Base-by-base conservation (phyloP, 2,113 vertebrate genomes). In the Himantopus leucocephalus region DNA sequence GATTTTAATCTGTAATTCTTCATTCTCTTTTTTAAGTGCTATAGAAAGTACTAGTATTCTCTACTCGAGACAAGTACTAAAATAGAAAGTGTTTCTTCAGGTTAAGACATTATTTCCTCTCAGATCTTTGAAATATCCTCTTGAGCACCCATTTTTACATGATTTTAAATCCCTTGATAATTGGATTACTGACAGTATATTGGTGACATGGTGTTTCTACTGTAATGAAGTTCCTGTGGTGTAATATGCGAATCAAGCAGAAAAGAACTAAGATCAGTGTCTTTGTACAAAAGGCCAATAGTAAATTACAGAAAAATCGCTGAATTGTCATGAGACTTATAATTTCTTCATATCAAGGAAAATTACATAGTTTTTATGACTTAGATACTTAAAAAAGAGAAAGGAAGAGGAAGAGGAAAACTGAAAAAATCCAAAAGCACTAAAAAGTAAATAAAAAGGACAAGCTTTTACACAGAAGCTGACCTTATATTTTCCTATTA, bases 401-500 rank as follows among this genome's bases (percentile, higher is more conserved):
- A 45, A 7, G 66, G 4, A 45, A 74, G 37, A 53, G 0, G 19
- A 43, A 4, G 14, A 23, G n/a, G 1, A 0, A 27, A 39, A 20
- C 5, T 20, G 32, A 45, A 37, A 13, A 67, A 45, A 50, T 7
- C 14, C 17, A 55, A 64, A 55, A 0, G 8, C 10, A 66, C 8
- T 2, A 47, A 75, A 55, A 85, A 6, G 4, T 37, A 18, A 83
- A 53, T 12, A 64, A 93, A 47, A 39, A 23, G 22, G 11, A 50
- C 48, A 39, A 71, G 5, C 27, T 62, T 3, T 70, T 23, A 37
- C 8, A 37, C 6, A 53, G 5, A 50, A 2, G 2, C 6, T 60
- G 15, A 37, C 14, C 39, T 77, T 4, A 15, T 32, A 35, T 56
- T 56, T 95, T 73, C 20, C 16, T 32, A 85, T 60, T 68, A 39